These are phyloP conservation scores for Antechinus flavipes DNA, from an alignment of 2,113 vertebrate species.

Conservation along the genomic window DNA sequence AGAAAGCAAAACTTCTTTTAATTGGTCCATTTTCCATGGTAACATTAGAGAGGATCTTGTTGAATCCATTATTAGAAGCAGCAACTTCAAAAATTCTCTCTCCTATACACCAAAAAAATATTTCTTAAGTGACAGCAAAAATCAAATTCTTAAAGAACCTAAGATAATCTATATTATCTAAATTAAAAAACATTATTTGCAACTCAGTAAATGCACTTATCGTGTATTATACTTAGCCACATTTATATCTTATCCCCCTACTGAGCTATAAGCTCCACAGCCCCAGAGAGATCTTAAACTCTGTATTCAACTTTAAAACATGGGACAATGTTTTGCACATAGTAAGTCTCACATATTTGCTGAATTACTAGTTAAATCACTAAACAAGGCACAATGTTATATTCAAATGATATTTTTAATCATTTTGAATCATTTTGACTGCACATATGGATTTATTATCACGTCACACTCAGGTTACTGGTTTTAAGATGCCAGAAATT, in stretches of 20 bases:
- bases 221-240: background rate
- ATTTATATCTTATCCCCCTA: background rate
- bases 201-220: conserved; percentile 41
- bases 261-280: background rate
- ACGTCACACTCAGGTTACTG: background rate
- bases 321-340: background rate
- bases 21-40: conserved; percentile 50
- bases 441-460: conserved; percentile 18
- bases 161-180: conserved; percentile 59
- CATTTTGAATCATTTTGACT: background rate
- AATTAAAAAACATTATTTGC: conserved; percentile 44
- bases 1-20: conserved; percentile 24
- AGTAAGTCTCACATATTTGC: background rate
- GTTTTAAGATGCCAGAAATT: conserved; percentile 43
- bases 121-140: conserved; percentile 34
- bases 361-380: background rate
- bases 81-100: conserved; percentile 38
- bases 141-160: conserved; percentile 34
- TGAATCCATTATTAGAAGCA: conserved; percentile 56
- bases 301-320: background rate
- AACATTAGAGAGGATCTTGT: conserved; percentile 50
- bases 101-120: conserved; percentile 53
- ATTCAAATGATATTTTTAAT: conserved; percentile 43
- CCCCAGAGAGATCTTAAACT: background rate
- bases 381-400: background rate